A percentile compares a stretch with the other conserved stretches of the same genome.
These are phyloP conservation scores for Brachyopa scutellaris DNA, from an alignment of 2,888 invertebrate genomes.

Conservation along the genomic window DNA sequence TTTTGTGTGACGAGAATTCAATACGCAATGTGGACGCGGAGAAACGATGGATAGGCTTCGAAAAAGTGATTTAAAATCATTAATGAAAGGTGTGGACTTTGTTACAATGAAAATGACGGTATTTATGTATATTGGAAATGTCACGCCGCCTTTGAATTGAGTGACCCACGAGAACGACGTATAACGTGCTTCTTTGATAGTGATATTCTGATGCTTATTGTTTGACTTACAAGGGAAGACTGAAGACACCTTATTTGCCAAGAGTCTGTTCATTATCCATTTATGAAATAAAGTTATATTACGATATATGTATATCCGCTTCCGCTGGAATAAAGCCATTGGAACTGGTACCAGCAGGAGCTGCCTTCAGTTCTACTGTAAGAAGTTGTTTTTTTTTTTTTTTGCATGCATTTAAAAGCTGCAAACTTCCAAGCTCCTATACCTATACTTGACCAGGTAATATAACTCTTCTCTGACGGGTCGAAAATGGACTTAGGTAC, in stretches of 20 bases:
- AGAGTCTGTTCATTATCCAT: not conserved
- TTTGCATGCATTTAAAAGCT: no score
- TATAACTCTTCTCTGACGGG: no score
- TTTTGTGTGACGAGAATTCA: conserved; percentile 52
- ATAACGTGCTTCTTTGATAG: not conserved
- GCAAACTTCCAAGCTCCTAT: no score
- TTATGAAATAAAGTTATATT: conserved; percentile 11
- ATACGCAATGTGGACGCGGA: conserved; percentile 11
- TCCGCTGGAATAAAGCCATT: no score
- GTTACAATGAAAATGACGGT: conserved; percentile 19
- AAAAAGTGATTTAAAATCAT: conserved; percentile 42
- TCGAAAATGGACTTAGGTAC: no score
- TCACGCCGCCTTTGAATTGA: conserved; percentile 7
- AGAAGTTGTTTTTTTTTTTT: no score
- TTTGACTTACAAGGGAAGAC: not conserved
- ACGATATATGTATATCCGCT: no score
- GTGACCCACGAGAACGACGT: conserved; percentile 6
- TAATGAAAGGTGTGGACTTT: conserved; percentile 61
- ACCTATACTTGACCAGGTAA: no score
- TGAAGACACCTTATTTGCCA: not conserved
- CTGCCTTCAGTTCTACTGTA: no score
- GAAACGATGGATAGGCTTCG: conserved; percentile 11
- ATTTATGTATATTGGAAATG: not conserved
- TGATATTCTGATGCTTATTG: no score
- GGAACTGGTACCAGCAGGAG: no score